These are phyloP conservation scores for Squalus acanthias DNA, from an alignment of 2,797 vertebrate genomes.

Conservation along the genomic window DNA sequence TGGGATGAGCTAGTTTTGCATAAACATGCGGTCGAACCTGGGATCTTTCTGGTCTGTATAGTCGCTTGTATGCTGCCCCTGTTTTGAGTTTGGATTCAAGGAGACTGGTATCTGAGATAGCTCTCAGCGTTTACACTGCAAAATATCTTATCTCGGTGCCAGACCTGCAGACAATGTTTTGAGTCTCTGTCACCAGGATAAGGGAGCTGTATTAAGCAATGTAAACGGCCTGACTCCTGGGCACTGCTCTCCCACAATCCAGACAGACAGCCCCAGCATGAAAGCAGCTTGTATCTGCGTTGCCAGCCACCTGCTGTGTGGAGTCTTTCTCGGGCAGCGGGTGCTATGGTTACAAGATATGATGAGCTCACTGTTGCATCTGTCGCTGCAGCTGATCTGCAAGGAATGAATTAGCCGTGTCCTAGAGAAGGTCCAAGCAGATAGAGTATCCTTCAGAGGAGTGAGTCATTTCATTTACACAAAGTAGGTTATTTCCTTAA, in stretches of 20 bases:
- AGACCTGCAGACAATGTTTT: neutral
- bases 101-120: neutral
- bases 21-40: neutral
- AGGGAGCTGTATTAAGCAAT: neutral
- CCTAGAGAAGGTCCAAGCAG: neutral
- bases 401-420: neutral
- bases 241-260: neutral
- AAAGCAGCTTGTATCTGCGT: neutral
- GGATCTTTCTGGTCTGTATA: neutral
- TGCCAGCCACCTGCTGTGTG: neutral
- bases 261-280: neutral
- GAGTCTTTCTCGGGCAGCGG: neutral
- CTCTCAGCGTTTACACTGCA: neutral
- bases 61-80: neutral
- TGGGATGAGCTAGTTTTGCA: neutral
- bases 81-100: neutral
- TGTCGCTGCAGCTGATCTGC: neutral
- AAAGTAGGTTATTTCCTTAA: neutral
- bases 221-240: neutral
- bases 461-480: neutral
- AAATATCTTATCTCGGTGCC: neutral
- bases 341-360: neutral
- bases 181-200: neutral
- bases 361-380: neutral
- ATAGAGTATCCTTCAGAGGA: neutral